Percentiles rank a stretch among this genome's conserved stretches.
phyloP scores from a whole-genome alignment of 2,797 vertebrate species.

The Hippoglossus hippoglossus region DNA sequence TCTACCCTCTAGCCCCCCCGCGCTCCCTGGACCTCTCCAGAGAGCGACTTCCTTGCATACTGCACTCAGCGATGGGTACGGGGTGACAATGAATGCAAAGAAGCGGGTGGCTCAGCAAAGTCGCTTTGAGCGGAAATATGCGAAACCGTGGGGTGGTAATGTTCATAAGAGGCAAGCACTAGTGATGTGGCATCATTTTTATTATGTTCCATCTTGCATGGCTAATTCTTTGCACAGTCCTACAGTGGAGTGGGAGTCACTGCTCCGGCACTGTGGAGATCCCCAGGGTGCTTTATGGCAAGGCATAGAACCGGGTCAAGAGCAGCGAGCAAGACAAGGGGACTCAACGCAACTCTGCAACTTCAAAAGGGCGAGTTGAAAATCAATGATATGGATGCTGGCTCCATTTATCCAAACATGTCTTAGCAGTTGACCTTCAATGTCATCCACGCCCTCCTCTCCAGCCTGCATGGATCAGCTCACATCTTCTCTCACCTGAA shows the following conservation, averaged over 20 bases:
- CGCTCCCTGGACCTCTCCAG: constrained; percentile 61
- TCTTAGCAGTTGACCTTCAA: constrained; percentile 65
- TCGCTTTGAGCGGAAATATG: constrained; percentile 55
- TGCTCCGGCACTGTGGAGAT: constrained; percentile 11
- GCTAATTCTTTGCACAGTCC: constrained; percentile 19
- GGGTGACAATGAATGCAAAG: constrained; percentile 50
- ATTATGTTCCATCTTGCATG: constrained; percentile 15
- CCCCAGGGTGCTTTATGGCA: constrained; percentile 9
- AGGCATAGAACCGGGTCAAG: constrained; percentile 41
- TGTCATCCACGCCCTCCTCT: constrained; percentile 38
- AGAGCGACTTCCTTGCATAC: constrained; percentile 53
- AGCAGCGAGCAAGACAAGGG: constrained; percentile 31
- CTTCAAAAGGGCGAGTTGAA: constrained; percentile 64
- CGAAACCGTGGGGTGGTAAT: constrained; percentile 11
- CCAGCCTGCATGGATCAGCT: constrained; percentile 19
- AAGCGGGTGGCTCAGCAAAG: constrained; percentile 42
- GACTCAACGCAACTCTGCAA: constrained; percentile 52
- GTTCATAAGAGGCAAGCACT: constrained; percentile 27
- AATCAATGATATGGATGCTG: constrained; percentile 67
- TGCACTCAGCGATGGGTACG: constrained; percentile 34
- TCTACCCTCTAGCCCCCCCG: constrained; percentile 59
- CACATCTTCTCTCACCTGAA: constrained; percentile 48
- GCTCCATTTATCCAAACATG: constrained; percentile 64
- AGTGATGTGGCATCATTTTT: constrained; percentile 31
- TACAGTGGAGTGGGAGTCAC: constrained; percentile 6